These are phyloP conservation scores for Uromys caudimaculatus DNA, from an alignment of 2,797 vertebrate species.

Conservation along the genomic window DNA sequence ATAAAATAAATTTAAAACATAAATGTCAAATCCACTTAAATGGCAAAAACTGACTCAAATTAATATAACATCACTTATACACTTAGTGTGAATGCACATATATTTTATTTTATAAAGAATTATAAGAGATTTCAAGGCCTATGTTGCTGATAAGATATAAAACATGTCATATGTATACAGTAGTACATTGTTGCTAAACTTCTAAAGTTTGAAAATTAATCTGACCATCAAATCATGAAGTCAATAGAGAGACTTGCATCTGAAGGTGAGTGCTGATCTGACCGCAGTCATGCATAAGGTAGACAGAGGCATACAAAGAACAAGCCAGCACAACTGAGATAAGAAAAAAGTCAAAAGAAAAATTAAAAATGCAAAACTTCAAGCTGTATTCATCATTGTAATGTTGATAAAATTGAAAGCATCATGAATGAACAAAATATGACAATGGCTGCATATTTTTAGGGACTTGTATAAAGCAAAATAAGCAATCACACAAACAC, in stretches of 20 bases:
- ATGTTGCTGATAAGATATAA: neutral
- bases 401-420: neutral
- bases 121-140: neutral
- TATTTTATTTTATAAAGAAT: slow-evolving; percentile 58
- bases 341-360: slow-evolving; percentile 44
- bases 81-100: neutral
- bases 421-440: slow-evolving; percentile 5
- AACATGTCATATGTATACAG: neutral
- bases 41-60: slow-evolving; percentile 36
- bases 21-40: slow-evolving; percentile 10
- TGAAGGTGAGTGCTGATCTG: neutral
- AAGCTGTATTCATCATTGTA: neutral
- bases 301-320: neutral
- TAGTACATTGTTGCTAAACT: neutral
- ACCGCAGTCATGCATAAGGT: neutral
- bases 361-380: slow-evolving; percentile 23
- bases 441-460: neutral
- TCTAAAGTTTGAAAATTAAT: neutral
- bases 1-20: neutral
- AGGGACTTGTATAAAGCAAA: neutral
- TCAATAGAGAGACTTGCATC: neutral
- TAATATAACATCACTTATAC: neutral
- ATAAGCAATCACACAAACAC: neutral
- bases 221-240: neutral
- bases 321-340: neutral